phyloP scores from a whole-genome alignment of 2,888 invertebrate species.

The Phyllotreta cruciferae region DNA sequence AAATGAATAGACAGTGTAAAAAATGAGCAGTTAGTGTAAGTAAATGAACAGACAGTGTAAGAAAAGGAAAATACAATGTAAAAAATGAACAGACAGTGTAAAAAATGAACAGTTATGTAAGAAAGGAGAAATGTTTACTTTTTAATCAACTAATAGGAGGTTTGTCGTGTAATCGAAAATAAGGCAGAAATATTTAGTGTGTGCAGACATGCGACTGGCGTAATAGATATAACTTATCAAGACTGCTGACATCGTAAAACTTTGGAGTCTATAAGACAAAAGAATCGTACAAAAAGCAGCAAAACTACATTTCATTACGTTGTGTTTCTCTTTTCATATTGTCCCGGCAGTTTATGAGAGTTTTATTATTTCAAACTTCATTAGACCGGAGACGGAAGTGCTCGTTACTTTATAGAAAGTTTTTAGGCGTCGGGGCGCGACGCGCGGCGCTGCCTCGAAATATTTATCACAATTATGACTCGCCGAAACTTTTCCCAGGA shows the following conservation, averaged over 20 bases:
- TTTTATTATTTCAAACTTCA: slow-evolving; percentile 25
- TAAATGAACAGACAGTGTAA: too few relatives aligned
- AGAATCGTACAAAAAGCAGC: slow-evolving; percentile 24
- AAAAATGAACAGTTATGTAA: too few relatives aligned
- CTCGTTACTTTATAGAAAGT: slow-evolving; percentile 11
- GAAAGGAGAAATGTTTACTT: too few relatives aligned
- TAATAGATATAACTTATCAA: slow-evolving; percentile 19
- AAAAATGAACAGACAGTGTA: too few relatives aligned
- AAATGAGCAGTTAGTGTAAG: too few relatives aligned
- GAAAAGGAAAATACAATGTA: too few relatives aligned
- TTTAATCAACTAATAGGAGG: too few relatives aligned
- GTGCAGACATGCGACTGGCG: slow-evolving; percentile 23
- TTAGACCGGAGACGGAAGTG: slow-evolving; percentile 18
- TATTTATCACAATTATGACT: slow-evolving; percentile 13
- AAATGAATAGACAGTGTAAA: too few relatives aligned
- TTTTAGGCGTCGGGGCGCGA: not conserved
- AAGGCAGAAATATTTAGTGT: slow-evolving; percentile 17
- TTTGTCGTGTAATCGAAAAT: not conserved
- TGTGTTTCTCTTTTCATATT: slow-evolving; percentile 23
- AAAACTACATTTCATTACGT: slow-evolving; percentile 32
- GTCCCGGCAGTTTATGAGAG: slow-evolving; percentile 16
- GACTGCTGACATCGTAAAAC: slow-evolving; percentile 20
- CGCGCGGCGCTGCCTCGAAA: not conserved
- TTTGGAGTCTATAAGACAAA: slow-evolving; percentile 13
- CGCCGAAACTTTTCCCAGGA: not conserved